Evolutionary conservation across 2,113 vertebrate species (phyloP), one percentile per base, ranked within the genome.

Genomic region (Todiramphus saurophagus): DNA sequence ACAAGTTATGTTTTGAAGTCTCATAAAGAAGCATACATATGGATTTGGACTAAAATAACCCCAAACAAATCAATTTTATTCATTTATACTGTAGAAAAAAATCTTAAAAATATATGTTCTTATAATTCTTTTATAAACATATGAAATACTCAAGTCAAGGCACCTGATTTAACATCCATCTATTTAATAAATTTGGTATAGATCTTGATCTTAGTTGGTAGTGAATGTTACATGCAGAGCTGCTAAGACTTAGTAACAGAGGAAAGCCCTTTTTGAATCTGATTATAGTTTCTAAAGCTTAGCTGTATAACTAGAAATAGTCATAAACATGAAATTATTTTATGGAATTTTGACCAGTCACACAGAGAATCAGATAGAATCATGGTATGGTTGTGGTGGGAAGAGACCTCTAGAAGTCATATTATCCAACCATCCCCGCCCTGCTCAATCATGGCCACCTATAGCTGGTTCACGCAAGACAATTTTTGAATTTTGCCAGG

Each of bases 381-480:
- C 48, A 58, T 21, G 41, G 48, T 43, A 37, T 55, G 23, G 14
- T 53, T 70, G 10, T 66, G 35, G 10, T 63, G 75, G 43, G 19
- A 89, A 51, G 56, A 16, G 25, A 41, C 43, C 19, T 93, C 17
- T 59, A 39, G 37, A 53, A 16, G 7, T 60, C 5, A 14, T 31
- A n/a, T 60, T 30, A 17, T 67, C 46, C n/a, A 79, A 10, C 7
- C 7, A 13, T 33, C 53, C 16, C 39, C 24, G 37, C 2, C 13
- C 16, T 31, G 13, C 44, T 46, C 44, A 50, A 7, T 13, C 23
- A 50, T 23, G 16, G 13, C 41, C 19, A 48, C 10, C n/a, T 80
- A 3, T 19, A 64, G n/a, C 19, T 3, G 2, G 13, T 50, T 80
- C 0, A 0, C 30, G 4, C n/a, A 58, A 7, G 19, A 20, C 43